Evolutionary conservation across 92 coral and sea anemone species (phyloP), one percentile per base, ranked within the genome.

Genomic region (Bergia sp.): DNA sequence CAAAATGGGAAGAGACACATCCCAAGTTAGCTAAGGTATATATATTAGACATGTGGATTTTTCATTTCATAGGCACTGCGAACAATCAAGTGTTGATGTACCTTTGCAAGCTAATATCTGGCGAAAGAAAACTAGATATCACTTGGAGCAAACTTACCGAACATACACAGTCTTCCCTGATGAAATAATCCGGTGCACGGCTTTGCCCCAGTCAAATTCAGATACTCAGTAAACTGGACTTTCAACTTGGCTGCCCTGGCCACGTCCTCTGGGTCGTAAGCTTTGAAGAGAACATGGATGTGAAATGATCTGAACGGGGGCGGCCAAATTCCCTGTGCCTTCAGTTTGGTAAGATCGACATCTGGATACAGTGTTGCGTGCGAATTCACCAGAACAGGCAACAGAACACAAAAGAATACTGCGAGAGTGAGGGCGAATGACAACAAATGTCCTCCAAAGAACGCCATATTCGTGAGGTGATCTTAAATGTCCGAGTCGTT

Each of bases 301-400:
- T 76, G 79, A 37, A 15, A 76, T 8, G 79, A 76, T 21, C 79
- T 76, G 79, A 76, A 76, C 45, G 79, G 79, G 41, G 79, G 79
- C 21, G 79, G 79, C 79, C 79, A 76, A 1, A 76, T 41, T 76
- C 79, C 79, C 53, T 39, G 79, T 1, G 79, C 79, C 53, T 10
- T 38, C 45, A 76, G 45, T 76, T 76, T 76, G 79, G 36, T 50
- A 12, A 41, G 79, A 76, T 76, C 23, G 8, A 76, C 79, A 40
- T 76, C 12, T n/a, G 79, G 79, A 15, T 76, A 76, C 36, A 39
- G 9, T 41, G 79, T 76, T 4, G 79, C 29, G 50, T 76, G 79
- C 20, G 47, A 42, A 76, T 21, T 38, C 47, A 76, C 79, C 13
- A 9, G 79, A 39, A 38, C 47, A 41, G 79, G n/a, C 79, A 21